Evolutionary conservation across 2,888 invertebrate species (phyloP), one percentile per base, ranked within the genome.

Genomic region (Cataglyphis cursor): DNA sequence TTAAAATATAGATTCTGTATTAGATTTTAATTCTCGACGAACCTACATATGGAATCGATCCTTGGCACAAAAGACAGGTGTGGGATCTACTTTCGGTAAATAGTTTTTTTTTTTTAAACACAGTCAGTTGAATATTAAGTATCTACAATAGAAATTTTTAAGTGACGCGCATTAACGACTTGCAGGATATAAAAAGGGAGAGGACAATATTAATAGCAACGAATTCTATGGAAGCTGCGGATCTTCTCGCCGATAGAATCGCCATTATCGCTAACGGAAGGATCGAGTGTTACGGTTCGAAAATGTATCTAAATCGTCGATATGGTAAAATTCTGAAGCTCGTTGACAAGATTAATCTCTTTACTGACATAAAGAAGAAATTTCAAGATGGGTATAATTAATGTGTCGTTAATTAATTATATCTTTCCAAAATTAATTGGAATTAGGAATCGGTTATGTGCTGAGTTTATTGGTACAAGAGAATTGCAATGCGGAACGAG

Each of bases 141-240:
- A 28, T 66, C 1, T 18, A 48, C 9, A 51, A 57, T 41, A 6
- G 9, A 31, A 35, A 15, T 10, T 48, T 1, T 28, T 1, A 28
- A 51, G 15, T 41, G 38, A 18, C 21, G 9, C 0, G 21, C 8
- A 59, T 48, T 51, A 21, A 24, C n/a, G 24, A 38, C n/a, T 62
- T 75, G 8, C 28, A 88, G 83, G 82, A 82, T 24, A 74, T 86
- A 6, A 89, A 86, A 68, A 81, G 82, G 18, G 51, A 85, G 9
- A 87, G 81, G 31, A 90, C 90, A 1, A 83, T 90, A 44, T 74
- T 90, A 73, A 86, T 90, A 86, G 85, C 89, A 35, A 90, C 90
- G 0, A 90, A 89, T 82, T 86, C 87, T 5, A 89, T 90, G 88
- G 88, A 89, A 85, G 88, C 84, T 44, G 87, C 90, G 0, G 90